A percentile compares a stretch with the other conserved stretches of the same genome.
Conservation (phyloP, 2,113 vertebrate species). For the Nannospalax galili region DNA sequence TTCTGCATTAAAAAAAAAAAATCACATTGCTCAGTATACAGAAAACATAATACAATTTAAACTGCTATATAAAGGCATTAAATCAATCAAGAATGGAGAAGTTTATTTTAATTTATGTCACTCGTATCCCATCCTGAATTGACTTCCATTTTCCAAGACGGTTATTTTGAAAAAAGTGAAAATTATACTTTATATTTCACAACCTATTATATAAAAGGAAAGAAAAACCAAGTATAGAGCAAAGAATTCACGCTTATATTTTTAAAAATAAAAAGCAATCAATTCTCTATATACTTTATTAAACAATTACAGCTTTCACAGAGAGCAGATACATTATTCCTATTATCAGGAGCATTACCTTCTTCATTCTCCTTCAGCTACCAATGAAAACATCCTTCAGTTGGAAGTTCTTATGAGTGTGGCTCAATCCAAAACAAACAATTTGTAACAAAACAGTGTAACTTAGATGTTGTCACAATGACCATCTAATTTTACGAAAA, state of each 20-base stretch:
- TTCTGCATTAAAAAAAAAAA: constrained; percentile 74
- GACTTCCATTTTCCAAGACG: constrained; percentile 78
- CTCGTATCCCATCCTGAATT: constrained; percentile 80
- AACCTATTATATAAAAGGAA: constrained; percentile 70
- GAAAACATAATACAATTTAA: constrained; percentile 65
- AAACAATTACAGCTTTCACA: constrained; percentile 85
- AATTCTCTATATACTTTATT: constrained; percentile 87
- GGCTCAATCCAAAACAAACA: constrained; percentile 56
- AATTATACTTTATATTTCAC: constrained; percentile 35
- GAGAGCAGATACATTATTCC: constrained; percentile 85
- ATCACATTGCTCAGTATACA: constrained; percentile 71
- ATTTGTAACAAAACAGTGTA: constrained; percentile 46
- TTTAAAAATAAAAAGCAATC: constrained; percentile 85
- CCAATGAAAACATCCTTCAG: constrained; percentile 70
- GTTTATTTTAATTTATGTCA: constrained; percentile 82
- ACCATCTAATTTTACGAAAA: constrained; percentile 57
- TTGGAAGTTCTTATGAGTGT: constrained; percentile 29
- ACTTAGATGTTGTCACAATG: constrained; percentile 30
- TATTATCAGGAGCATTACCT: constrained; percentile 81
- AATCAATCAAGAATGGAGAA: constrained; percentile 73
- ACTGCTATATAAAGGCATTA: constrained; percentile 67
- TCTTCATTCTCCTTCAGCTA: constrained; percentile 77
- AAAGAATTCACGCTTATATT: constrained; percentile 80
- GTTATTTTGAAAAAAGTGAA: constrained; percentile 64
- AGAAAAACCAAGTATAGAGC: constrained; percentile 71